Evolutionary conservation across 1,140 invertebrate species (phyloP), one percentile per base, ranked within the genome.

Genomic region (Zaprionus nigranus): DNA sequence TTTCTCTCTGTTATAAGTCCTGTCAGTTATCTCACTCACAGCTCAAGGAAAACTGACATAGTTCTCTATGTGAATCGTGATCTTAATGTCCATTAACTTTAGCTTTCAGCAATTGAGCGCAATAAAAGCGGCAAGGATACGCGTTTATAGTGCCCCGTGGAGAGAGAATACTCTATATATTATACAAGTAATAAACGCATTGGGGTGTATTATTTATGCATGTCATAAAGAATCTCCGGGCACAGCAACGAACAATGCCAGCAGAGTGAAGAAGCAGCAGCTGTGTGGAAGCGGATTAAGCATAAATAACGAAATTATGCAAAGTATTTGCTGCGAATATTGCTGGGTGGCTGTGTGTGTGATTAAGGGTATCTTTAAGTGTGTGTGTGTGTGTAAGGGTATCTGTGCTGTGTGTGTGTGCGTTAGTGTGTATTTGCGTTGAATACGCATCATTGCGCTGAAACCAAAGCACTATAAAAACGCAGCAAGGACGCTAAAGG

Each of bases 171-270:
- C 2, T 17, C 40, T n/a, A 24, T 64, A 46, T 34, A 53, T 64
- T n/a, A n/a, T n/a, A 26, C 36, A 43, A 59, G 57, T 63, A 71
- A 77, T 79, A 70, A 79, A 83, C 66, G 70, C 85, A 84, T 65
- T 79, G 77, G 57, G 75, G 81, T 62, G 60, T 75, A 5, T 70
- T 90, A 87, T 87, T 76, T 81, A 87, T 87, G 71, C 81, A 75
- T 62, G 62, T 77, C 65, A 59, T 62, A 65, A 59, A 75, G 57
- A 17, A 46, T 28, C 17, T 28, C 15, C 17, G 26, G 40, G 13
- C 13, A 7, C n/a, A 2, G 38, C 12, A 43, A 6, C 11, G 30
- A 28, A 70, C 53, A 64, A 66, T 58, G 54, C 3, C 40, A 24
- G 26, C 30, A 34, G 5, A 38, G 36, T 6, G 20, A n/a, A 30